Conservation (phyloP, 2,888 invertebrate genomes). For the Penaeus monodon region DNA sequence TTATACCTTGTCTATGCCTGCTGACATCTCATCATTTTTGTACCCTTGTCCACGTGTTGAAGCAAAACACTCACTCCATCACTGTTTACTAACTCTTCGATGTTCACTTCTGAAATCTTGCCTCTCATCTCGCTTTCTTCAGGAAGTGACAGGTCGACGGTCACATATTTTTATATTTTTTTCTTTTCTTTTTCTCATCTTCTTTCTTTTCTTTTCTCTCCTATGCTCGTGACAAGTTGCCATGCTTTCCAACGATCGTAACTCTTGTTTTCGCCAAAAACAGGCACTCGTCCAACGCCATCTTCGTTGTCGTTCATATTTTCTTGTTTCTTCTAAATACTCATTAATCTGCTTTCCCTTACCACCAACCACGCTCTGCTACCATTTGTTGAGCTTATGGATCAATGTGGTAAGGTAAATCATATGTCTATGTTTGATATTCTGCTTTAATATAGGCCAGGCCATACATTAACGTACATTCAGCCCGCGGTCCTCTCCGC, state of each 20-base stretch:
- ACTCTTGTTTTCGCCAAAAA: not conserved
- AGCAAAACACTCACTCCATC: not conserved
- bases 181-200: not conserved
- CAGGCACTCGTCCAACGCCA: not conserved
- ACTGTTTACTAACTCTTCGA: not conserved
- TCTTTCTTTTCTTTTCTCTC: not conserved
- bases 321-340: not conserved
- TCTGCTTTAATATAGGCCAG: too few relatives aligned
- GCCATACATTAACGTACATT: too few relatives aligned
- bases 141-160: conserved; percentile 6
- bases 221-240: conserved; percentile 9
- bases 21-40: too few relatives aligned
- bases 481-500: too few relatives aligned
- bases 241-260: conserved; percentile 18
- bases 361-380: too few relatives aligned
- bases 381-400: too few relatives aligned
- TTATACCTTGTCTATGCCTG: too few relatives aligned
- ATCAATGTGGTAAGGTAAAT: not conserved
- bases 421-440: too few relatives aligned
- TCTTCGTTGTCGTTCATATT: not conserved
- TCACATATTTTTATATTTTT: too few relatives aligned
- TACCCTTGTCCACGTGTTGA: too few relatives aligned
- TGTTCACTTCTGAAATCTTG: not conserved
- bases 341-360: too few relatives aligned
- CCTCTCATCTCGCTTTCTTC: conserved; percentile 17